Evolutionary conservation across 2,797 vertebrate species (phyloP), one percentile per base, ranked within the genome.

Genomic region (Sebastes diaconus): DNA sequence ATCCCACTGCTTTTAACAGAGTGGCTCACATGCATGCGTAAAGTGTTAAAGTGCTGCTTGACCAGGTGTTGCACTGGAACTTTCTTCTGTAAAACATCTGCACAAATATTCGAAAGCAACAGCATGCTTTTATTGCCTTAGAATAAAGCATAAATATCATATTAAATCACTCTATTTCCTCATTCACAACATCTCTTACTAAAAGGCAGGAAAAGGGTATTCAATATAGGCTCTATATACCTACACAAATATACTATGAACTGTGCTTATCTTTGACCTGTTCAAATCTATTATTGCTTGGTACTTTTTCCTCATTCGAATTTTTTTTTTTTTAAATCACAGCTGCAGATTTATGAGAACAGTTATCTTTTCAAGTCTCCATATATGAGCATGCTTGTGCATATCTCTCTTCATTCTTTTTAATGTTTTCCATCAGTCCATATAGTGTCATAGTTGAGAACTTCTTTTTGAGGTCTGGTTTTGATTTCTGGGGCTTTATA

Each of bases 51-150:
- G 85, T 55, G 86, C 46, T 4, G 79, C 80, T 69, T 69, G 77
- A 75, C 25, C 84, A 84, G 87, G 83, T 89, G 89, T 84, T 87
- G 85, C 76, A 18, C 77, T 75, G 61, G 0, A 92, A 93, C 88
- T 92, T 92, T 88, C 12, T 72, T 1, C 77, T 59, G 82, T 14
- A 5, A n/a, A 39, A 64, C 0, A 65, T 58, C 16, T 8, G 30
- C 24, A 9, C 18, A 63, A 10, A 70, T 57, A 20, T 29, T 5
- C 6, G 13, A 50, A 9, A 46, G 24, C 34, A 55, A 32, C 55
- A 5, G 27, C 57, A 1, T 18, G 58, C 20, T 30, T 71, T 50
- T 36, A 8, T 6, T 64, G 16, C 20, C 27, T 59, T 3, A 7
- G 25, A 42, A 42, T 42, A 42, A 42, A 42, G 39, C 39, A 42